phyloP scores from a whole-genome alignment of 2,797 vertebrate species.

The Hapalemur alaotrensis region DNA sequence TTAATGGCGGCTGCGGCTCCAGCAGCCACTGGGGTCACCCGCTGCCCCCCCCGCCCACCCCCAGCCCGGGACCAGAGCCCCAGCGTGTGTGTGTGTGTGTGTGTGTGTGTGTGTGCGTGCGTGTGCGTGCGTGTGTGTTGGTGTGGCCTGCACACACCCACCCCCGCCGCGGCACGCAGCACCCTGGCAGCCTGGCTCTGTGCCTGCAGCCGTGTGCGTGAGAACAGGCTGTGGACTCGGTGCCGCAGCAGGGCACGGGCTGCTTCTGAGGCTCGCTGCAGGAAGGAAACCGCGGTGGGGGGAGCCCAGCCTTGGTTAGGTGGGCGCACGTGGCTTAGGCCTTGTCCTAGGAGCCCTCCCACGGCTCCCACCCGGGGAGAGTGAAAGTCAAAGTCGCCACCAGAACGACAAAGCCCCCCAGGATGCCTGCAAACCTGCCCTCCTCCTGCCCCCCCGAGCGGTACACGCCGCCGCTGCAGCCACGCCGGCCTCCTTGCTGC shows the following conservation, averaged over 20 bases:
- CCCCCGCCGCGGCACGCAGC: neutral
- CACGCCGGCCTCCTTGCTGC: neutral
- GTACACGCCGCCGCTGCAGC: neutral
- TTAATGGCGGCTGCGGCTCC: neutral
- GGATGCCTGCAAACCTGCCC: accelerated
- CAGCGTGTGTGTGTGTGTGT: accelerated
- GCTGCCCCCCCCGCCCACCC: accelerated
- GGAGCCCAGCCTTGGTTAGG: neutral
- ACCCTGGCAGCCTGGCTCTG: neutral
- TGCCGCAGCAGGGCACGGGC: neutral
- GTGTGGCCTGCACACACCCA: accelerated
- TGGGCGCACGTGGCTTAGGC: neutral
- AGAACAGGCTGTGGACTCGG: neutral
- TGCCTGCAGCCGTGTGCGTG: neutral
- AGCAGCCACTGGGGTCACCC: neutral
- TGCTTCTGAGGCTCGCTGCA: neutral
- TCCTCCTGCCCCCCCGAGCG: accelerated
- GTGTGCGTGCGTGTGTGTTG: accelerated
- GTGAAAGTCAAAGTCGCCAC: neutral
- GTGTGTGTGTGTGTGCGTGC: too few species aligned
- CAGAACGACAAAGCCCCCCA: neutral
- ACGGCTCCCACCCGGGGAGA: neutral
- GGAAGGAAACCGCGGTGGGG: neutral
- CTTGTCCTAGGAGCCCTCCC: neutral
- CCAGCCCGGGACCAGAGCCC: neutral